Evolutionary conservation across 2,113 vertebrate genomes (phyloP), one percentile per base, ranked within the genome.

Genomic region (Hemiprocne comata): DNA sequence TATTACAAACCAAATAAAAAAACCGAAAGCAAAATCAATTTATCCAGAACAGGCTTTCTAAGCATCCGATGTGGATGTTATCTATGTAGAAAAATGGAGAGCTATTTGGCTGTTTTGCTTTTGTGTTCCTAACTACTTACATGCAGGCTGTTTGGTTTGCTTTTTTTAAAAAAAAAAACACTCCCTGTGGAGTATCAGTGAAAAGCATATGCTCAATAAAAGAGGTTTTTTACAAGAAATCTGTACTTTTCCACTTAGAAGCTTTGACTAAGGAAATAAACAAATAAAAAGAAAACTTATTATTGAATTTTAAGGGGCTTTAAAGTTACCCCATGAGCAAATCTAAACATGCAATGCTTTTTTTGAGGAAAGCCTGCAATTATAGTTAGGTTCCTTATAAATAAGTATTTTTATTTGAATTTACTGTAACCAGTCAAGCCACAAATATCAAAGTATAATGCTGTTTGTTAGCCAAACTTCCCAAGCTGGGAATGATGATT

Each of bases 181-280:
- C 51, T 94, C 82, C 78, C 87, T 93, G 57, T 9, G 23, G 81
- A 95, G 29, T 97, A 96, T 97, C 94, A 93, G 58, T 73, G 82
- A 85, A 95, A 97, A 96, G 23, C 90, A 92, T 76, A 93, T 75
- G 60, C 77, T 94, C 90, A 78, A 85, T 71, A 87, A 89, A 95
- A 91, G 34, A 80, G 74, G 29, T 64, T 93, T 50, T 90, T 88
- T 81, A 53, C 57, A 67, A 71, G 67, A 80, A 93, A 94, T 95
- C 38, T 72, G 19, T 69, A 31, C 55, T 87, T 78, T 74, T 89
- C 94, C n/a, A 46, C 61, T 97, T 86, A 76, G 62, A 96, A 91
- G 28, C 85, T 93, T 4, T 81, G 95, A 77, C 57, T 87, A 73
- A 67, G 42, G 44, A 70, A 48, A 88, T 76, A 31, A 53, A 48